A percentile compares a stretch with the other conserved stretches of the same genome.
phyloP scores from a whole-genome alignment of 2,888 invertebrate genomes.

The Ormyrus thymus region DNA sequence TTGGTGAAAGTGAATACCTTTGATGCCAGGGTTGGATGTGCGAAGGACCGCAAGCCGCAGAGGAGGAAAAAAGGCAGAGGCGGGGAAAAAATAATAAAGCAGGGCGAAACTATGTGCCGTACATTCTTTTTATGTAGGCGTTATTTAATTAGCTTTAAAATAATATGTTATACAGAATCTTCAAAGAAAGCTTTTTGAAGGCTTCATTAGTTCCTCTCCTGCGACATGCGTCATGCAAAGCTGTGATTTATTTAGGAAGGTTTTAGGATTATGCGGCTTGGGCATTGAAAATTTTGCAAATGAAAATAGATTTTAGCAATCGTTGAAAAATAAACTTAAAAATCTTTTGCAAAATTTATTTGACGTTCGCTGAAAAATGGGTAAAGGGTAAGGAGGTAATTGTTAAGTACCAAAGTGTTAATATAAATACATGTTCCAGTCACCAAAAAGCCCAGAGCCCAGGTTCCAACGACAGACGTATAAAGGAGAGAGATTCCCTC shows the following conservation, averaged over 20 bases:
- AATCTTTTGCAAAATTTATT: no score
- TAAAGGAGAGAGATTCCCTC: conserved; percentile 37
- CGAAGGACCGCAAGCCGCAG: conserved; percentile 53
- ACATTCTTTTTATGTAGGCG: no score
- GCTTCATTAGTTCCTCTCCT: conserved; percentile 36
- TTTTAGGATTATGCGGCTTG: neutral
- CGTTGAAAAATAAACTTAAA: no score
- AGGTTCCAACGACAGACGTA: conserved; percentile 44
- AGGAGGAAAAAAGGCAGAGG: conserved; percentile 30
- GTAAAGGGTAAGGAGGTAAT: conserved; percentile 2
- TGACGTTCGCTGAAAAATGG: neutral
- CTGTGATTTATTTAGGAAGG: neutral
- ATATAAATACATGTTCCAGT: conserved; percentile 55
- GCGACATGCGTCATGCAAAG: conserved; percentile 52
- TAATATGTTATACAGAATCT: neutral
- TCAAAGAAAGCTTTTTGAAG: no score
- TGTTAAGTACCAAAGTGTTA: conserved; percentile 58
- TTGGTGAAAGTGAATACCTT: conserved; percentile 49
- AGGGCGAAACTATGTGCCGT: neutral
- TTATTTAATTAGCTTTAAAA: neutral
- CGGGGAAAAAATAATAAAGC: conserved; percentile 13
- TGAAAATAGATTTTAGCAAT: neutral
- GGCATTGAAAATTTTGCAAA: conserved; percentile 16
- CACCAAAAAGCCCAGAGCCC: conserved; percentile 54
- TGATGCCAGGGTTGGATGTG: conserved; percentile 40